These are phyloP conservation scores for Esox niger DNA, from an alignment of 2,113 vertebrate genomes.

Conservation along the genomic window DNA sequence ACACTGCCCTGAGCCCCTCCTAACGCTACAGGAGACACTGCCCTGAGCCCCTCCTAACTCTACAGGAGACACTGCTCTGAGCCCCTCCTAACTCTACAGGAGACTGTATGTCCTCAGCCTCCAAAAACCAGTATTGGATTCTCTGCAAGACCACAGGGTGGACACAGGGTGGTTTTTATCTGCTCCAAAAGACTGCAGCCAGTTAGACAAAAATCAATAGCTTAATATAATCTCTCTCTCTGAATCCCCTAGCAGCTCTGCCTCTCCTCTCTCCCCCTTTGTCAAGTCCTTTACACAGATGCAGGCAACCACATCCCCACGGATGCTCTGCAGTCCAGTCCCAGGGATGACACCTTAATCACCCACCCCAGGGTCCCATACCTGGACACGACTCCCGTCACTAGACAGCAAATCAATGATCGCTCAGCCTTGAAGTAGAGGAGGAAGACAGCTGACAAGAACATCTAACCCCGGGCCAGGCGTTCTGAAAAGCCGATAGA, in stretches of 20 bases:
- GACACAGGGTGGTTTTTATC: slow-evolving; percentile 28
- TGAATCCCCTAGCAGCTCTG: slow-evolving; percentile 1
- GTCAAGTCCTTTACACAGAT: neutral
- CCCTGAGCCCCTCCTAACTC: too few species aligned
- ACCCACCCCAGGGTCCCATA: slow-evolving; percentile 38
- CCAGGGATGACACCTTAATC: slow-evolving; percentile 32
- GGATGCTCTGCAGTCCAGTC: slow-evolving; percentile 13
- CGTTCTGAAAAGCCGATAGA: slow-evolving; percentile 13
- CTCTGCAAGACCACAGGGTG: slow-evolving; percentile 16
- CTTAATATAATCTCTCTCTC: slow-evolving; percentile 9
- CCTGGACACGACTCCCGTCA: slow-evolving; percentile 50
- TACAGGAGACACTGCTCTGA: too few species aligned
- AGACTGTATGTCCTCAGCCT: slow-evolving; percentile 1
- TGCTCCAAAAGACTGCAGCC: slow-evolving; percentile 23
- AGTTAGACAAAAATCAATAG: slow-evolving; percentile 13
- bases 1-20: slow-evolving; percentile 17
- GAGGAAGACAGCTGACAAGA: neutral
- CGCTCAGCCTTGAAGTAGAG: neutral
- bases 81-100: slow-evolving; percentile 14
- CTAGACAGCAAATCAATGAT: slow-evolving; percentile 60
- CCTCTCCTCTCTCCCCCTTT: slow-evolving; percentile 2
- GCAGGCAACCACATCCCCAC: slow-evolving; percentile 1
- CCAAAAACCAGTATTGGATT: slow-evolving; percentile 31
- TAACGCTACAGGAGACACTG: slow-evolving; percentile 10
- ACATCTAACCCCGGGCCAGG: slow-evolving; percentile 17